Evolutionary conservation across 2,797 vertebrate species (phyloP).

Genomic region (Phyllotis vaccarum): DNA sequence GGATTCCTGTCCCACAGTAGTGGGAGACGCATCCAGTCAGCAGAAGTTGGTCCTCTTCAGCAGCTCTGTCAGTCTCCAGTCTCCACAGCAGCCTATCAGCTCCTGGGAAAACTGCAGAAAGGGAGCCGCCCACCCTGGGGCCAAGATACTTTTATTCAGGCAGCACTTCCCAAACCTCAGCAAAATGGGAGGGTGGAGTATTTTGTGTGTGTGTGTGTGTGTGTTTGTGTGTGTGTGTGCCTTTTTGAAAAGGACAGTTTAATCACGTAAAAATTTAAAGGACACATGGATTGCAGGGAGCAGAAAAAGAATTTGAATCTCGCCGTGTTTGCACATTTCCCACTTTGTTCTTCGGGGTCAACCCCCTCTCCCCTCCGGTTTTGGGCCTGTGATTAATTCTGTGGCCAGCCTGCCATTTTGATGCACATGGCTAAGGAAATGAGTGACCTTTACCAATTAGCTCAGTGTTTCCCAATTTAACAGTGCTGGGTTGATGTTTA

Average conservation of each 20-base stretch:
- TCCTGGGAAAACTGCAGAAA: not conserved
- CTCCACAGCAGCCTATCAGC: not conserved
- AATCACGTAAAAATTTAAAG: not conserved
- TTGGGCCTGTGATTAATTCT: not conserved
- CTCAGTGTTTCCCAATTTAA: not conserved
- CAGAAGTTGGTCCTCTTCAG: not conserved
- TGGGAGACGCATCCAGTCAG: not conserved
- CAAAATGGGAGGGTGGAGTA: not conserved
- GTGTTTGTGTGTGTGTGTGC: not conserved
- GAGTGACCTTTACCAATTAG: not conserved
- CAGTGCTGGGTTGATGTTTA: not conserved
- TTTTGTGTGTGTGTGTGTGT: not conserved
- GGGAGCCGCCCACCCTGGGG: not conserved
- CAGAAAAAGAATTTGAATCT: not conserved
- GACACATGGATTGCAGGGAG: not conserved
- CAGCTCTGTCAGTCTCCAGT: not conserved
- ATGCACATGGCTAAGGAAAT: not conserved
- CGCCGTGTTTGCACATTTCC: not conserved
- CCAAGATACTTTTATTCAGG: not conserved
- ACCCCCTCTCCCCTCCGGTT: not conserved
- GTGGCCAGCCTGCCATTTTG: not conserved
- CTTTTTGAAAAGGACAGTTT: not conserved
- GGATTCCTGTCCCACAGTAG: not conserved
- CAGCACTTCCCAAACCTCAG: not conserved
- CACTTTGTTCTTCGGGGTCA: not conserved